These are phyloP conservation scores for Troides helena DNA, from an alignment of 2,888 invertebrate genomes.

Conservation along the genomic window DNA sequence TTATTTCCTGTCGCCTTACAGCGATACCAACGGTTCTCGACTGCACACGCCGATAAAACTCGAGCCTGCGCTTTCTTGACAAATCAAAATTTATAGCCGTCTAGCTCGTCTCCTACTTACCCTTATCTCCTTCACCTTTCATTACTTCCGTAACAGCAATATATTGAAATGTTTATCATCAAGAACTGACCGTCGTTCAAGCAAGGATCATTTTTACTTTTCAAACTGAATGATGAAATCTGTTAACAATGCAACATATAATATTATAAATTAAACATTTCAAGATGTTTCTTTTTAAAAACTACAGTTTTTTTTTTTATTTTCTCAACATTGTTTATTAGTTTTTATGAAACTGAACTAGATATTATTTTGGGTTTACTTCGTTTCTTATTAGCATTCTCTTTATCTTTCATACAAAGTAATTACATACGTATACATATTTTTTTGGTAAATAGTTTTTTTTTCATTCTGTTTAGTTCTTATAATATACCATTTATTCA, in stretches of 20 bases:
- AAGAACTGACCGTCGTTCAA: background rate
- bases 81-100: constrained; percentile 55
- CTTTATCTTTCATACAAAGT: too few relatives aligned
- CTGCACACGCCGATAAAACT: constrained; percentile 62
- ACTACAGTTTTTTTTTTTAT: too few relatives aligned
- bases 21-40: constrained; percentile 60
- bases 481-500: background rate
- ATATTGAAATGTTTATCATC: constrained; percentile 8
- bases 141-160: constrained; percentile 12
- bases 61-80: constrained; percentile 48
- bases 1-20: constrained; percentile 63
- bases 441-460: too few relatives aligned
- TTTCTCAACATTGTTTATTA: too few relatives aligned
- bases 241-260: too few relatives aligned
- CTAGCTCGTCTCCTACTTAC: constrained; percentile 34
- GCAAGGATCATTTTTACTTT: background rate
- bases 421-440: too few relatives aligned
- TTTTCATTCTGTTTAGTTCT: too few relatives aligned
- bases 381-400: too few relatives aligned
- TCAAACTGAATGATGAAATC: background rate
- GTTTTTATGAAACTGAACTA: too few relatives aligned
- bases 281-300: too few relatives aligned
- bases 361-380: too few relatives aligned
- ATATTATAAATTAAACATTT: too few relatives aligned
- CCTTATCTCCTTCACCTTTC: constrained; percentile 35